Evolutionary conservation across 2,113 vertebrate genomes (phyloP).

Genomic region (Oxyura jamaicensis): DNA sequence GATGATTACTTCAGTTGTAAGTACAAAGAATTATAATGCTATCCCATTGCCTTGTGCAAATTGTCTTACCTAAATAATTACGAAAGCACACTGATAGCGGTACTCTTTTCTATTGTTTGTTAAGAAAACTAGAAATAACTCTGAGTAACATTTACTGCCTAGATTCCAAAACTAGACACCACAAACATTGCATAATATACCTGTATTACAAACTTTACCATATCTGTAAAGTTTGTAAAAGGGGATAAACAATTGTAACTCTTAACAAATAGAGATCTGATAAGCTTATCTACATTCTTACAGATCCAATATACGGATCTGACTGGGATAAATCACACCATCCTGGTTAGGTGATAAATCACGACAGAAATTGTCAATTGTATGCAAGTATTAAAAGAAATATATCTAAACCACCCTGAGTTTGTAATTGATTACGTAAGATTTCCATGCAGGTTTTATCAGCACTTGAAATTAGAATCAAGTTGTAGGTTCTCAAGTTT

Average conservation of each 20-base stretch:
- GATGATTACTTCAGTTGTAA: slow-evolving; percentile 19
- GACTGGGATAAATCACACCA: background rate
- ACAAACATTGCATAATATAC: background rate
- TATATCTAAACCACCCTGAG: background rate
- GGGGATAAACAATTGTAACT: background rate
- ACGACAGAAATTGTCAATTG: background rate
- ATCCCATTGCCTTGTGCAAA: background rate
- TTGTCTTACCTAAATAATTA: background rate
- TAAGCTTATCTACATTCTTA: background rate
- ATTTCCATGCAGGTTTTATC: background rate
- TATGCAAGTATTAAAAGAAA: background rate
- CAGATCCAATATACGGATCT: background rate
- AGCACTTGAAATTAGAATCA: background rate
- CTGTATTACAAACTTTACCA: no score
- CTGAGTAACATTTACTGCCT: slow-evolving; percentile 7
- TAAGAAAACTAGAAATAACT: slow-evolving; percentile 7
- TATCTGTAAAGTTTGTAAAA: background rate
- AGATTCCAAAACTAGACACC: background rate
- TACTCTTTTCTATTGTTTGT: background rate
- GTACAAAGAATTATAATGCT: background rate
- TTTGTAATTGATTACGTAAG: background rate
- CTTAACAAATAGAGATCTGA: background rate
- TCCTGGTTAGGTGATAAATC: background rate
- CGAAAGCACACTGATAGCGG: background rate
- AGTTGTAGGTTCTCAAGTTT: background rate